Base-by-base conservation (phyloP, 1,140 invertebrate genomes). In the Oedothorax gibbosus region DNA sequence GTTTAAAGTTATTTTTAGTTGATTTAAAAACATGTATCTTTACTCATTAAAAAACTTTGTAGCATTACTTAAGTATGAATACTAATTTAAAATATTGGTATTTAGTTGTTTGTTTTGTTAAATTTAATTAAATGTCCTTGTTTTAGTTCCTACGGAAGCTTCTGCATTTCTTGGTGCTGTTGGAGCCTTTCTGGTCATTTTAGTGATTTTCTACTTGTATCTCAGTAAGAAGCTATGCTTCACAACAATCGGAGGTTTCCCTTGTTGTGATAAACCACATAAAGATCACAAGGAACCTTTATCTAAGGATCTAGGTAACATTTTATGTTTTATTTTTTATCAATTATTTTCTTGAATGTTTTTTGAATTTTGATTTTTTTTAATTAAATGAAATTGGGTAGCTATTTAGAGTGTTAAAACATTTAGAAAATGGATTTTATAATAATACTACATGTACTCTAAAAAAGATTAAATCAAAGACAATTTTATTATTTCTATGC, bases 161-260 rank as follows among this genome's bases (percentile, higher is more conserved):
- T 92, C 93, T 87, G 94, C 94, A 86, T 93, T 96, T 90, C 91
- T 96, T 79, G 94, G 94, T 88, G 94, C 93, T 78, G 93, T 95
- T 85, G 94, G 93, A 84, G 93, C 93, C 60, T 93, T 95, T 87
- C 92, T 95, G 18, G 92, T 94, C 51, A 90, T 96, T 50, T 91
- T 96, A 71, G 90, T 96, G 85, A 93, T 95, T n/a, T 92, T 96
- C 87, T 94, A 95, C 87, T 91, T 96, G 71, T 96, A 95, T 90
- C 91, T 96, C 73, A 95, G 94, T 89, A 95, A 94, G 87, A 93
- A 93, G 89, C 93, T 94, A 90, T 95, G 94, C 89, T 94, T 95
- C 90, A 87, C 91, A 87, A 90, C 92, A 86, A 91, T 92, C 84
- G 92, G 92, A 35, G 92, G 92, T 65, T 91, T 93, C 86, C 90